Evolutionary conservation across 2,888 invertebrate species (phyloP), one percentile per base, ranked within the genome.

Genomic region (Ecliptopera silaceata): DNA sequence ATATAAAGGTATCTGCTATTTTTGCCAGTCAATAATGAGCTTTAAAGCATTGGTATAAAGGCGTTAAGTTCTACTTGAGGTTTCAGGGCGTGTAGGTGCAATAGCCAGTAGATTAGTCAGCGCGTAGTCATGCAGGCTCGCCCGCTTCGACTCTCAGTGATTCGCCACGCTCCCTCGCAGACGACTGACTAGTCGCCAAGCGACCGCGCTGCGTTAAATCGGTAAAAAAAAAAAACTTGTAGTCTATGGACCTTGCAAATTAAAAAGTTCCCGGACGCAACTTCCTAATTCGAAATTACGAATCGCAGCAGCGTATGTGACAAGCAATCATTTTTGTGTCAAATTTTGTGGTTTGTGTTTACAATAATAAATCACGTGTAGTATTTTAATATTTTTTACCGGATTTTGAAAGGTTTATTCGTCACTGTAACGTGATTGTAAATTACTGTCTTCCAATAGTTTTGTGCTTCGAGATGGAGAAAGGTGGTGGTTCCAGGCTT

Each of bases 191-290:
- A 64, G 83, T 85, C 80, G 84, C 87, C 70, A 77, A 74, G 86
- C 83, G 83, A 88, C 86, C 80, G 80, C 72, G 70, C 72, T 75
- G 74, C 77, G 88, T 87, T 88, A 82, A 76, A 84, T 90, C 89
- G 82, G 77, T 54, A 59, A 51, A 36, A 26, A 51, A 63, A 69
- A 5, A 26, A 20, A 20, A 2, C 20, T 20, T 20, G 4, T 20
- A 20, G 4, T n/a, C n/a, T n/a, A n/a, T n/a, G n/a, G n/a, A n/a
- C n/a, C n/a, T n/a, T n/a, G n/a, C n/a, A n/a, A n/a, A n/a, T n/a
- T n/a, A n/a, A n/a, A n/a, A n/a, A n/a, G n/a, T n/a, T n/a, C n/a
- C n/a, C n/a, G n/a, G n/a, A n/a, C n/a, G n/a, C n/a, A n/a, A n/a
- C n/a, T n/a, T n/a, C n/a, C 20, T 20, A 20, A 63, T 48, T 53